Base-by-base conservation (phyloP, 2,888 invertebrate species). In the Diarsia mendica region DNA sequence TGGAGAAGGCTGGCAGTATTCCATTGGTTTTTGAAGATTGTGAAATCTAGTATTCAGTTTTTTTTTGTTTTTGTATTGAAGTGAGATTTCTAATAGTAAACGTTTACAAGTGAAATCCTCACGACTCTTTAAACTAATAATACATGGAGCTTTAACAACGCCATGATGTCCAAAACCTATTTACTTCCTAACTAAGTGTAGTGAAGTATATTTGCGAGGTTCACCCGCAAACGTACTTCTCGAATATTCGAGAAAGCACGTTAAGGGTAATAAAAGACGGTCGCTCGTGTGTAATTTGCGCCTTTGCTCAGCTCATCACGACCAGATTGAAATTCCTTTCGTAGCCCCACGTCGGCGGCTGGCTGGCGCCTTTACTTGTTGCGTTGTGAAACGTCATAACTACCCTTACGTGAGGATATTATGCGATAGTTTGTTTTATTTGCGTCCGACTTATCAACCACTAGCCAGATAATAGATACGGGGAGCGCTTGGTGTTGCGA, bases 251-350 rank as follows among this genome's bases (percentile, higher is more conserved):
- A 87, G 85, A 83, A 83, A 80, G 75, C 83, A 80, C 77, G 82
- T 83, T 83, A 88, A 82, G 85, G 86, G 89, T 90, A 90, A 89
- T 90, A 90, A 91, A 90, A 90, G 90, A 89, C 88, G 90, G 88
- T 88, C 90, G 91, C 89, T 90, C 89, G 91, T 91, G 89, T 93
- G 93, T 94, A 95, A 95, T 95, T 95, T 94, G 93, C 94, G 94
- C 94, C 93, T 93, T 90, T 89, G 93, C 92, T 92, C 91, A 89
- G 89, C 92, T 95, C 94, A 94, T 95, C 95, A 93, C 91, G 91
- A 88, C 92, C 95, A 95, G 95, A 96, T 96, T 96, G 95, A 94
- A 95, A 96, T 96, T 95, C 95, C 93, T 93, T 89, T 90, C 91
- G 91, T 88, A 89, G 89, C 91, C 92, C 91, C 91, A 88, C 90